Conservation (phyloP, 92 coral and sea anemone genomes). For the Parazoanthus darwini region DNA sequence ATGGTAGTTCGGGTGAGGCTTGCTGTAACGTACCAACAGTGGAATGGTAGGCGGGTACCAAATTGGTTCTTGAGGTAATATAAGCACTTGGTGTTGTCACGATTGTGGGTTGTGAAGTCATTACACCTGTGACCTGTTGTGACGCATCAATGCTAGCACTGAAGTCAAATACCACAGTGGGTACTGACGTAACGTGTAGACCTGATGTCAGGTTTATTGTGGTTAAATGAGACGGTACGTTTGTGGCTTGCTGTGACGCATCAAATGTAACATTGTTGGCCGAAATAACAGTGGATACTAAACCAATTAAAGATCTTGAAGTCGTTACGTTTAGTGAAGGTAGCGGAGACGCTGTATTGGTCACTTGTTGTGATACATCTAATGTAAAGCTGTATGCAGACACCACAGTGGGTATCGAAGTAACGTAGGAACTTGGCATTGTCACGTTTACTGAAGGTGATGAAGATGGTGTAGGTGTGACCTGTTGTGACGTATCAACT, state of each 20-base stretch:
- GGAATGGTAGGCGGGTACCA: neutral
- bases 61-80: neutral
- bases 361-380: neutral
- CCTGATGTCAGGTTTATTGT: neutral
- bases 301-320: neutral
- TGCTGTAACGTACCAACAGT: neutral
- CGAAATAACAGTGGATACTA: neutral
- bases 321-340: neutral
- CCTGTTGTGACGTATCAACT: neutral
- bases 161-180: too few species aligned
- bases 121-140: neutral
- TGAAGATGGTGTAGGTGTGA: neutral
- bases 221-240: neutral
- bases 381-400: neutral
- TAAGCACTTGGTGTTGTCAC: neutral
- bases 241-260: neutral
- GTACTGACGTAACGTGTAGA: neutral
- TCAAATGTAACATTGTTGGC: neutral
- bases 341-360: neutral
- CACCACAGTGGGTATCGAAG: neutral
- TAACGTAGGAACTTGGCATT: neutral
- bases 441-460: neutral
- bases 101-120: neutral
- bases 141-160: neutral
- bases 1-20: neutral